Conservation (phyloP, 2,888 invertebrate genomes). For the Ctenicera cuprea region DNA sequence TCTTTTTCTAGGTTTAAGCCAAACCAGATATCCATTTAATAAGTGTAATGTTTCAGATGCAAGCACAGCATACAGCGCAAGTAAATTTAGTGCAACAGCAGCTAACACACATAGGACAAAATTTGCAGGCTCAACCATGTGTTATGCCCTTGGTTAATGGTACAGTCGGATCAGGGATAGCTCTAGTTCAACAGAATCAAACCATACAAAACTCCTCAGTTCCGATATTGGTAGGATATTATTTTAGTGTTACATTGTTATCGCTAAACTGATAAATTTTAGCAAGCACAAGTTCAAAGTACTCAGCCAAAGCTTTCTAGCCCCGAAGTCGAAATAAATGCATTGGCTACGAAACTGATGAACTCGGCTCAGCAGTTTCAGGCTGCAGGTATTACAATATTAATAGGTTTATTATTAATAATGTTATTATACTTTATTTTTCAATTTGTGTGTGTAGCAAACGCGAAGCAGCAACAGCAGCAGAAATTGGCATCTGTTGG, state of each 20-base stretch:
- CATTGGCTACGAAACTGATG: conserved; percentile 87
- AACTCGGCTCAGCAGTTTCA: conserved; percentile 89
- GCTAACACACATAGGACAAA: conserved; percentile 63
- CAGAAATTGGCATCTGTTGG: conserved; percentile 71
- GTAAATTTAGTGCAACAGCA: conserved; percentile 66
- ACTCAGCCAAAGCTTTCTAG: conserved; percentile 63
- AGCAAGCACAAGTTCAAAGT: conserved; percentile 82
- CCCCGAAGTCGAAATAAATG: conserved; percentile 83
- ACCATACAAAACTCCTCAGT: conserved; percentile 72
- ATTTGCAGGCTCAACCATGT: conserved; percentile 61
- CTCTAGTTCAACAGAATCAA: conserved; percentile 73
- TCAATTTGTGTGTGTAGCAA: conserved; percentile 56
- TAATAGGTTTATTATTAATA: no score
- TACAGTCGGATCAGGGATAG: conserved; percentile 71
- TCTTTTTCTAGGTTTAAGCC: no score
- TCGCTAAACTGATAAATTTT: conserved; percentile 25
- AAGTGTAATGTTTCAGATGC: conserved; percentile 46
- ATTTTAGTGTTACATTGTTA: neutral
- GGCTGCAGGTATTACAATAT: conserved; percentile 72
- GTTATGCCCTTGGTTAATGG: conserved; percentile 67
- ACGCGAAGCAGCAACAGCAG: conserved; percentile 61
- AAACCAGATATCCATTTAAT: no score
- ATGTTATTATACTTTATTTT: neutral
- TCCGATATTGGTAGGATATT: conserved; percentile 46
- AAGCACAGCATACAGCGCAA: conserved; percentile 61